Evolutionary conservation across 2,888 invertebrate genomes (phyloP).

Genomic region (Chloroclysta siterata): DNA sequence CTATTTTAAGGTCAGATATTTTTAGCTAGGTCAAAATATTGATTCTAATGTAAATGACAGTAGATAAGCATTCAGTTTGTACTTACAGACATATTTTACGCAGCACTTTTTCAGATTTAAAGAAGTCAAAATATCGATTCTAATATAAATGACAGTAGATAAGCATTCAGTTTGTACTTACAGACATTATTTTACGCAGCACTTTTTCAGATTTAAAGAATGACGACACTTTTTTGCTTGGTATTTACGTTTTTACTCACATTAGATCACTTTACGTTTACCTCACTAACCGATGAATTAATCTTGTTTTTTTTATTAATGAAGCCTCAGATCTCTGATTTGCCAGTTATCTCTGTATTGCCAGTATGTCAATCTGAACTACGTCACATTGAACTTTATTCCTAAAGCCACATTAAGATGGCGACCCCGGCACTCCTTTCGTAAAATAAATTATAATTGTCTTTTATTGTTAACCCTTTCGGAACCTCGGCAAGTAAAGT

Average conservation of each 20-base stretch:
- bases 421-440: too few relatives aligned
- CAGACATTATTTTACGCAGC: constrained; percentile 1
- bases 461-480: too few relatives aligned
- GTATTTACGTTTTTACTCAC: not conserved
- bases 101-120: not conserved
- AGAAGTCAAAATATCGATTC: not conserved
- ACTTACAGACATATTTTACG: constrained; percentile 12
- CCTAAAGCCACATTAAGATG: too few relatives aligned
- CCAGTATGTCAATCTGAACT: too few relatives aligned
- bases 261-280: too few relatives aligned
- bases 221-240: not conserved
- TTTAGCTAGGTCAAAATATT: constrained; percentile 5
- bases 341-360: too few relatives aligned
- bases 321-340: too few relatives aligned
- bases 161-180: constrained; percentile 3
- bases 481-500: too few relatives aligned
- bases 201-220: not conserved
- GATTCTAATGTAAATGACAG: not conserved
- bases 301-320: too few relatives aligned
- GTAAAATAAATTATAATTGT: too few relatives aligned
- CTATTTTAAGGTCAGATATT: constrained; percentile 4
- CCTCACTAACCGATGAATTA: too few relatives aligned
- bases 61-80: not conserved
- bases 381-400: too few relatives aligned
- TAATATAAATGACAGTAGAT: not conserved